These are phyloP conservation scores for Onchidella celtica DNA, from an alignment of 2,888 invertebrate genomes.

Conservation along the genomic window DNA sequence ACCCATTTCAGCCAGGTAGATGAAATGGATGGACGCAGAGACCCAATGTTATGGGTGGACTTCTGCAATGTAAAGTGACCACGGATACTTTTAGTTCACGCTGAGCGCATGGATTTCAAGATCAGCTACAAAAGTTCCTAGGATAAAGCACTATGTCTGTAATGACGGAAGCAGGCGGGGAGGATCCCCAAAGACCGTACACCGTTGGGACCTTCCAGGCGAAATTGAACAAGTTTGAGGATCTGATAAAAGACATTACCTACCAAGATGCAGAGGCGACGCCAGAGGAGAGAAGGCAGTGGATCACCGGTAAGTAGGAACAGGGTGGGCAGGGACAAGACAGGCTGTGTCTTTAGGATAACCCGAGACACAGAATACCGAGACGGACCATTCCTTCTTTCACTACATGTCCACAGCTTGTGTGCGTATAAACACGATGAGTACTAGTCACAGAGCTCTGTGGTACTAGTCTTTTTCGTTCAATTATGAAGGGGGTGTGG, in stretches of 20 bases:
- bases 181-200: constrained; percentile 70
- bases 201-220: constrained; percentile 75
- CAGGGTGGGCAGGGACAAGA: background rate
- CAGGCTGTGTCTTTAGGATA: too few relatives aligned
- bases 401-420: too few relatives aligned
- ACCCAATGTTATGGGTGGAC: background rate
- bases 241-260: constrained; percentile 75
- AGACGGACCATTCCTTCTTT: too few relatives aligned
- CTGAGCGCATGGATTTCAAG: background rate
- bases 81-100: background rate
- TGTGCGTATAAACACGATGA: too few relatives aligned
- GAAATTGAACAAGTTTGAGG: constrained; percentile 74
- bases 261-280: constrained; percentile 76
- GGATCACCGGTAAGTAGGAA: constrained; percentile 74
- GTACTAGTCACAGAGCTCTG: too few relatives aligned
- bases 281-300: constrained; percentile 76
- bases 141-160: background rate
- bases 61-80: background rate
- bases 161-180: constrained; percentile 55
- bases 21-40: too few relatives aligned
- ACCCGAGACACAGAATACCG: too few relatives aligned
- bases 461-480: too few relatives aligned
- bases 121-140: too few relatives aligned
- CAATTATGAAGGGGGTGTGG: too few relatives aligned
- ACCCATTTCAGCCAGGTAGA: too few relatives aligned